Percentiles rank a stretch among this genome's conserved stretches.
Conservation (phyloP, 2,113 vertebrate species). For the Ceyx melanurus region DNA sequence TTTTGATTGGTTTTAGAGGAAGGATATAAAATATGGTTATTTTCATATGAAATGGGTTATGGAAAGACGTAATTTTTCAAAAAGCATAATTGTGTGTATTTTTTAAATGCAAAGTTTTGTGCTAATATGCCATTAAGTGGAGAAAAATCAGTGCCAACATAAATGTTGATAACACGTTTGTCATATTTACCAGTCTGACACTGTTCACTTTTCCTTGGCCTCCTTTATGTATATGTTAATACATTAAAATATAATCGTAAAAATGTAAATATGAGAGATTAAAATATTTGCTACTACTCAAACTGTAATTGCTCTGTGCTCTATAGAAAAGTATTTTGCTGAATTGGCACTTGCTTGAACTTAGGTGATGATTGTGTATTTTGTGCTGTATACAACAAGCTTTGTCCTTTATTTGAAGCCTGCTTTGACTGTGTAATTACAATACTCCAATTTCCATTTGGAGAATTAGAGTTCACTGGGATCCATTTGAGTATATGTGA, state of each 20-base stretch:
- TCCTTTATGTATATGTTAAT: not conserved
- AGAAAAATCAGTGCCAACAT: conserved; percentile 9
- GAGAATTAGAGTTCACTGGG: not conserved
- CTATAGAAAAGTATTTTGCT: not conserved
- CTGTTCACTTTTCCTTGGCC: not conserved
- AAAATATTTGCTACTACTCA: conserved; percentile 3
- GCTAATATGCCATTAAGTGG: conserved; percentile 10
- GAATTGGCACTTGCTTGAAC: not conserved
- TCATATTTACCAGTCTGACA: conserved; percentile 25
- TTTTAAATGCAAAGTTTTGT: conserved; percentile 31
- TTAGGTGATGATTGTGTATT: not conserved
- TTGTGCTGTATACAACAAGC: not conserved
- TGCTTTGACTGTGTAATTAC: conserved; percentile 4
- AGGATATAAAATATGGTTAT: conserved; percentile 6
- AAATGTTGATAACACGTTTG: conserved; percentile 9
- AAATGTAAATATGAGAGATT: not conserved
- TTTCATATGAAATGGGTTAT: conserved; percentile 41
- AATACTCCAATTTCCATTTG: conserved; percentile 4
- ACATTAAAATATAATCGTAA: not conserved
- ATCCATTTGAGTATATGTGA: not conserved
- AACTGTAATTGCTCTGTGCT: not conserved
- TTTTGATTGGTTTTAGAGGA: conserved; percentile 52
- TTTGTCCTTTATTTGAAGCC: not conserved
- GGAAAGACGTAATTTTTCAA: not conserved
- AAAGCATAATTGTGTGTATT: conserved; percentile 14